Base-by-base conservation (phyloP, 2,797 vertebrate genomes). In the Acrossocheilus fasciatus region DNA sequence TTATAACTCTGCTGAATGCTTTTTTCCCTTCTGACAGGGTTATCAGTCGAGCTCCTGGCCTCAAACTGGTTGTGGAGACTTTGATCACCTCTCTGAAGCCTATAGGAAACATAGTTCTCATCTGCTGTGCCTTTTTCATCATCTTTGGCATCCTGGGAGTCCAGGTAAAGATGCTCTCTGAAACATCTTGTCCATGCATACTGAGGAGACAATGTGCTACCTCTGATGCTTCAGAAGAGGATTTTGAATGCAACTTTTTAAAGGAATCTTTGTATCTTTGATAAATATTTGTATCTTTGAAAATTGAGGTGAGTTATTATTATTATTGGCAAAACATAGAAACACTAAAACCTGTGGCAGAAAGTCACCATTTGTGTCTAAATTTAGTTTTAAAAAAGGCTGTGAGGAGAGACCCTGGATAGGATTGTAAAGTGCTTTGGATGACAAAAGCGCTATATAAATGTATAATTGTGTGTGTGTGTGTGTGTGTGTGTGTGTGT, bases 61-160 rank as follows among this genome's bases (percentile, higher is more conserved):
- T 99, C 88, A 99, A 99, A 93, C 94, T 99, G 90, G 98, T 99
- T 83, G 98, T 99, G 80, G 98, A 99, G 94, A 99, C 98, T 0
- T 96, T 99, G 47, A 99, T 99, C 94, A 99, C 98, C 3, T 99
- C 98, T 81, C 97, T 99, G 45, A 99, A 99, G 91, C 98, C 98
- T 74, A 99, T 99, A 0, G 98, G 98, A 89, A 99, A 99, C 91
- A 99, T 99, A 0, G 98, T 99, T 23, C 97, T 99, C 88, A 99
- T 99, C 93, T 99, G 98, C 92, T 99, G 98, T 4, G 98, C 98
- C 84, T 99, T 99, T 94, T 99, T 99, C 92, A 99, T 99, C 89
- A 99, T 99, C 93, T 99, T 99, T 15, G 98, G 98, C 84, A 99
- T 99, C 91, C 95, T 99, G 43, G 98, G 98, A 5, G 98, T 99